Evolutionary conservation across 2,113 vertebrate genomes (phyloP).

Genomic region (Melanocharis versteri): DNA sequence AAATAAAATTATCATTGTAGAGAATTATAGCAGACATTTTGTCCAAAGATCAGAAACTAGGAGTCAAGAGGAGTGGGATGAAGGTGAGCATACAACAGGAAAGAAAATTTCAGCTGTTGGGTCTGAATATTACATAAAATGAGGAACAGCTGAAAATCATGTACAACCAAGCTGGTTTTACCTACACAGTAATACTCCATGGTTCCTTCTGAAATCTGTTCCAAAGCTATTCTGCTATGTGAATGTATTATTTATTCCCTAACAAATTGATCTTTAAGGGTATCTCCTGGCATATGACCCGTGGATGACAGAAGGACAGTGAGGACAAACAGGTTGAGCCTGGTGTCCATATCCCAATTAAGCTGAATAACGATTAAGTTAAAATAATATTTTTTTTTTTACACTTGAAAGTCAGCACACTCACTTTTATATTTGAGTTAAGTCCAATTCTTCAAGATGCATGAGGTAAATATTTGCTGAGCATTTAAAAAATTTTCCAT

Average conservation of each 20-base stretch:
- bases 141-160: background rate
- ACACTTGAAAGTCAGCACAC: background rate
- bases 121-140: background rate
- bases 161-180: background rate
- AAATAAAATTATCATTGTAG: background rate
- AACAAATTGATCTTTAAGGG: background rate
- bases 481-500: background rate
- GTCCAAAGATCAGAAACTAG: background rate
- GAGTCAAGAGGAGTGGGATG: background rate
- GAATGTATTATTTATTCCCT: background rate
- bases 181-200: background rate
- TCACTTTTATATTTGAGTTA: background rate
- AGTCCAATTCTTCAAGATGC: background rate
- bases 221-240: background rate
- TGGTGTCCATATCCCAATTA: background rate
- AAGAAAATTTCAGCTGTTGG: background rate
- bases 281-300: background rate
- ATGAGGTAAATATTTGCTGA: background rate
- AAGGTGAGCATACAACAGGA: rapidly evolving
- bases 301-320: background rate
- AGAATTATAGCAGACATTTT: background rate
- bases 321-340: background rate
- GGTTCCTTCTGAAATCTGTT: background rate
- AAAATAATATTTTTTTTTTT: background rate
- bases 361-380: rapidly evolving